Evolutionary conservation across 1,140 invertebrate species (phyloP).

Genomic region (Solen grandis): DNA sequence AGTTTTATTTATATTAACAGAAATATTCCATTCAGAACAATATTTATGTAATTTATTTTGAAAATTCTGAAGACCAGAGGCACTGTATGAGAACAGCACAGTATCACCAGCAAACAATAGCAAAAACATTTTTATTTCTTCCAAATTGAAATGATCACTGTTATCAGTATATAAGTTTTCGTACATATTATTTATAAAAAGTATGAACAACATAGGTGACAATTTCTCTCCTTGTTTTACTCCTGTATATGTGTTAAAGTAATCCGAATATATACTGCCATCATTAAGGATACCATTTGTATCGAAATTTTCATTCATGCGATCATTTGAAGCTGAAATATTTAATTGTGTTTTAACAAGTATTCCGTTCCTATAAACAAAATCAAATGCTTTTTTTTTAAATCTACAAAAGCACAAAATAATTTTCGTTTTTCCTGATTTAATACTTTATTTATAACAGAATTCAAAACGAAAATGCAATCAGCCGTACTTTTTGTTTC

Average conservation of each 20-base stretch:
- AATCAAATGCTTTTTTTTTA: slow-evolving; percentile 13
- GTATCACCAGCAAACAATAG: too few relatives aligned
- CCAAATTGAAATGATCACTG: background rate
- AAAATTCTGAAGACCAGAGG: too few relatives aligned
- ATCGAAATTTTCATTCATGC: background rate
- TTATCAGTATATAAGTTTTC: background rate
- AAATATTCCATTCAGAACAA: too few relatives aligned
- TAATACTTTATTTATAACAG: slow-evolving; percentile 25
- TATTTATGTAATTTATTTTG: too few relatives aligned
- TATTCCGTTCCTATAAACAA: background rate
- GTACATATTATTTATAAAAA: slow-evolving; percentile 14
- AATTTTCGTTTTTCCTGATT: slow-evolving; percentile 1
- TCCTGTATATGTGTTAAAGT: background rate
- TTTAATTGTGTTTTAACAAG: background rate
- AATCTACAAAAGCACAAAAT: slow-evolving; percentile 30
- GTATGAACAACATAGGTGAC: slow-evolving; percentile 11
- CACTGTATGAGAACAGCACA: too few relatives aligned
- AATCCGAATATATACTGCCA: too few relatives aligned
- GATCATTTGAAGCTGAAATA: background rate
- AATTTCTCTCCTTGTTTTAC: slow-evolving; percentile 44
- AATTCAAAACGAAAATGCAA: slow-evolving; percentile 34
- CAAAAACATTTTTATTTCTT: slow-evolving; percentile 2
- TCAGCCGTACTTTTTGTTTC: slow-evolving; percentile 21
- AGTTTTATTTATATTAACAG: background rate
- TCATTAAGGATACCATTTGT: too few relatives aligned